phyloP scores from a whole-genome alignment of 2,113 vertebrate species.

The Pomatorhinus ruficollis region DNA sequence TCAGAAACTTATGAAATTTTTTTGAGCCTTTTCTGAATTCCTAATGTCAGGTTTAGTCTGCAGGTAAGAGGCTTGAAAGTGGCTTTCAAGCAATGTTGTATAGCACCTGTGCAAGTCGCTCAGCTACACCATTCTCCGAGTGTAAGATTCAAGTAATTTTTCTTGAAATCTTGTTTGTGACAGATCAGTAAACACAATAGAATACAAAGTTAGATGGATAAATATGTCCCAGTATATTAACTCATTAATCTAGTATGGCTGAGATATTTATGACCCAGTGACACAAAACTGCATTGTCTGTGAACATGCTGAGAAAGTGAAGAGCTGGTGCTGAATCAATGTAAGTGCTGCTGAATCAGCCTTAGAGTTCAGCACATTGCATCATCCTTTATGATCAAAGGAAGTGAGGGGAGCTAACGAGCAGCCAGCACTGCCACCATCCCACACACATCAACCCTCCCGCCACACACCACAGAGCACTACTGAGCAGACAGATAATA shows the following conservation, averaged over 20 bases:
- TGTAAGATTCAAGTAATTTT: background rate
- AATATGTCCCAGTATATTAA: background rate
- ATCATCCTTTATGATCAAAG: constrained; percentile 36
- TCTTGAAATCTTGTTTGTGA: background rate
- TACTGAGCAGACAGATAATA: background rate
- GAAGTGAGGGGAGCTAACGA: background rate
- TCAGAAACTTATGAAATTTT: background rate
- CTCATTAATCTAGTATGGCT: background rate
- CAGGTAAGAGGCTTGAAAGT: background rate
- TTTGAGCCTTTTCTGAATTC: background rate
- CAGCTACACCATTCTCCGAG: background rate
- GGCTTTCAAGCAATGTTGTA: background rate
- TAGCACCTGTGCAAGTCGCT: accelerated
- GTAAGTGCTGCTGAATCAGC: constrained; percentile 23
- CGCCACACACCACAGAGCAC: background rate
- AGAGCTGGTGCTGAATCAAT: background rate
- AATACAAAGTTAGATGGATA: background rate
- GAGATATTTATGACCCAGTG: background rate
- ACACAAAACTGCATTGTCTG: background rate
- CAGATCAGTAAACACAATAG: background rate
- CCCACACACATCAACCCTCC: background rate
- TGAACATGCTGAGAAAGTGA: background rate
- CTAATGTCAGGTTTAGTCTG: background rate
- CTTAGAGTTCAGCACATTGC: background rate
- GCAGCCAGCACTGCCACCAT: background rate